Conservation (phyloP, 2,797 vertebrate genomes). For the Neosalanx taihuensis region DNA sequence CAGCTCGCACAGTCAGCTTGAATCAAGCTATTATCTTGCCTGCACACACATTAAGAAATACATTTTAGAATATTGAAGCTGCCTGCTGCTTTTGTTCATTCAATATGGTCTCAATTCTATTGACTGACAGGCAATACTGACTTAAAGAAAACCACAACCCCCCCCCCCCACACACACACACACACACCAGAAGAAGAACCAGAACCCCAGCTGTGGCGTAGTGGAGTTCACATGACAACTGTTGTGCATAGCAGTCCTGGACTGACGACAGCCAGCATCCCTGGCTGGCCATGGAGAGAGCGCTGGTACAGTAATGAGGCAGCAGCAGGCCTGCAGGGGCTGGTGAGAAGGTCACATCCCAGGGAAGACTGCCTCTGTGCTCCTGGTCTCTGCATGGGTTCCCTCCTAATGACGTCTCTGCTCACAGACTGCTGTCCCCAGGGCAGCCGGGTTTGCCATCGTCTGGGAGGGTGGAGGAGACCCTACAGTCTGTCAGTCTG, state of each 20-base stretch:
- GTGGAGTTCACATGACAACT: slow-evolving; percentile 38
- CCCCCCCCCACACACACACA: no score
- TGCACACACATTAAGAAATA: slow-evolving; percentile 5
- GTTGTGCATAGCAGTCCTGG: neutral
- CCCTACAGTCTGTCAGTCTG: neutral
- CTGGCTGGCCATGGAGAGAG: neutral
- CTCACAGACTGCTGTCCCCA: slow-evolving; percentile 28
- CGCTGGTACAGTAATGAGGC: slow-evolving; percentile 16
- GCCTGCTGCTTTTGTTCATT: no score
- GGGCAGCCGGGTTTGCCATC: slow-evolving; percentile 13
- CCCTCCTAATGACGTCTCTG: slow-evolving; percentile 39
- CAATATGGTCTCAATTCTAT: no score
- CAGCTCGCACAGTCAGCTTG: neutral
- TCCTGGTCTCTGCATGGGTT: slow-evolving; percentile 33
- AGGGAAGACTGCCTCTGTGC: slow-evolving; percentile 13
- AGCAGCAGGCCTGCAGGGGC: slow-evolving; percentile 34
- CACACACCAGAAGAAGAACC: no score
- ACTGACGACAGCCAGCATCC: neutral
- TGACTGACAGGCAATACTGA: no score
- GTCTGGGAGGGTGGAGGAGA: neutral
- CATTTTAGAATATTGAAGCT: no score
- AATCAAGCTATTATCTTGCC: neutral
- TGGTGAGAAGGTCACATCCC: slow-evolving; percentile 47
- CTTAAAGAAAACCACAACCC: no score
- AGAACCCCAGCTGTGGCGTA: neutral